Base-by-base conservation (phyloP, 2,888 invertebrate genomes). In the Ectobius pallidus region DNA sequence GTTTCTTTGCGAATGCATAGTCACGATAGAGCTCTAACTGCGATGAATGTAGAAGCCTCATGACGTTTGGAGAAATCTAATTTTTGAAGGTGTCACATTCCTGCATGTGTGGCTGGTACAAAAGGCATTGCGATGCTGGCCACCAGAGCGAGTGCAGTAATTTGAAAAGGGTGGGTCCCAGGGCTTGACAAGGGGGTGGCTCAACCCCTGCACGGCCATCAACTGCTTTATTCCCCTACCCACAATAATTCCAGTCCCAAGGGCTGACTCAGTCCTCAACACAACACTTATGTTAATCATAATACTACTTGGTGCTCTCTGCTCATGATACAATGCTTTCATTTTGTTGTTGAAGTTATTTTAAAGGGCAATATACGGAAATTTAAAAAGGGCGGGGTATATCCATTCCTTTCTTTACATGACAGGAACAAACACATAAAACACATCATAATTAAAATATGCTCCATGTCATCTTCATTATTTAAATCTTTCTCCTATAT, bases 151-250 rank as follows among this genome's bases (percentile, higher is more conserved):
- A n/a, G 70, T 67, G 30, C 52, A 70, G 73, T 73, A 73, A 73
- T 70, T 73, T 70, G 55, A 73, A 73, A 73, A 65, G 73, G 73
- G 73, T 73, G 70, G 73, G n/a, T n/a, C n/a, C n/a, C n/a, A n/a
- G n/a, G 44, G 34, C 58, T 42, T 65, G 58, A 69, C 69, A 69
- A 72, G 58, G 58, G 70, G 69, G 72, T 58, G 34, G 69, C 39
- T 72, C 44, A 62, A 44, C 44, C 44, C 65, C 30, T 9, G 27
- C 65, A 1, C 62, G n/a, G 20, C 62, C 34, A 39, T 39, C 62
- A 72, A 69, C 69, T 73, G 73, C 69, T 70, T 73, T 73, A 69
- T 73, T 70, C 69, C 69, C 69, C 65, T 70, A 65, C 42, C 55
- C 73, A 70, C 70, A 70, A 62, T 73, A 73, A 73, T 73, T 70